Base-by-base conservation (phyloP, 2,113 vertebrate species). In the Tachycineta bicolor region DNA sequence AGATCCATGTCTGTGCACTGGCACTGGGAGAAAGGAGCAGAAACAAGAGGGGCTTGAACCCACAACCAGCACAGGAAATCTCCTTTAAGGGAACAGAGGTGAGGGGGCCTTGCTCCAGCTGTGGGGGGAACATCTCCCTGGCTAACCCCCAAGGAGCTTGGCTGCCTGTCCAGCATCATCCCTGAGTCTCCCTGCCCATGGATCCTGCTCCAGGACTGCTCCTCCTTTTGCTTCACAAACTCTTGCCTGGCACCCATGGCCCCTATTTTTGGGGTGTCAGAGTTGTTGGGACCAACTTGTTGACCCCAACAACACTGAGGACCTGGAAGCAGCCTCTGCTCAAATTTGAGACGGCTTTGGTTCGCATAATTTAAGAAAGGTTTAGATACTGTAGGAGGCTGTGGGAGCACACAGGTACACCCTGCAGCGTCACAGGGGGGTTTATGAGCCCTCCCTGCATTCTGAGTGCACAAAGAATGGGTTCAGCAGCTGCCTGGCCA, bases 201-300 rank as follows among this genome's bases (percentile, higher is more conserved):
- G 21, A 8, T 87, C 20, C 39, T 49, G 12, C 52, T 62, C 68
- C 37, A n/a, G 79, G 23, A 52, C 21, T 29, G 0, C 3, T 34
- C 8, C 6, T 8, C 18, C 7, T 41, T 34, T 23, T 37, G 28
- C 33, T 69, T 82, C 60, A 46, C 67, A 29, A 43, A n/a, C 33
- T 10, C 2, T 2, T 31, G 12, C 1, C 37, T 26, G 41, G 43
- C 37, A 37, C 11, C 29, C 5, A 1, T 3, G 12, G 56, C 12
- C 20, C 1, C 75, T 3, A 0, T 5, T 44, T 4, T 8, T 21
- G 29, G 39, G 16, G 21, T 68, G 34, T 34, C 7, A 3, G 78
- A 37, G n/a, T 37, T 37, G 55, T 22, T 56, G 31, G 21, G 12
- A 19, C 33, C 31, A 22, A 22, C 18, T 37, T 17, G 78, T 26